A percentile compares a stretch with the other conserved stretches of the same genome.
Conservation (phyloP, 2,113 vertebrate genomes). For the Micromys minutus region DNA sequence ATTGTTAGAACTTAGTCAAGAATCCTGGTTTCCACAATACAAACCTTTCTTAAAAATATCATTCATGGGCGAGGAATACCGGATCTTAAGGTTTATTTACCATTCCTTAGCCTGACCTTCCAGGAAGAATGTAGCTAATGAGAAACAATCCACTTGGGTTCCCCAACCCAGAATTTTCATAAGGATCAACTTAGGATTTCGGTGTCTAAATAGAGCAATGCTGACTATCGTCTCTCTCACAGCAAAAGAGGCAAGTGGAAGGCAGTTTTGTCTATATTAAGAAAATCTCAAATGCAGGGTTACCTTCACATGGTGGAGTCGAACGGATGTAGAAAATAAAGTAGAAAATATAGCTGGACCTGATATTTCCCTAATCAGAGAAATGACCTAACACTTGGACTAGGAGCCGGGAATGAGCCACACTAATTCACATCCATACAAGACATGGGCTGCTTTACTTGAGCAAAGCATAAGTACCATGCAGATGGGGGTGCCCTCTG, state of each 20-base stretch:
- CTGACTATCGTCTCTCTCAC: not conserved
- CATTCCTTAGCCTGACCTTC: constrained; percentile 78
- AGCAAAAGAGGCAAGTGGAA: not conserved
- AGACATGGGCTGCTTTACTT: not conserved
- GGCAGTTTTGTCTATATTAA: constrained; percentile 26
- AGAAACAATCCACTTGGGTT: constrained; percentile 74
- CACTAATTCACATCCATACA: not conserved
- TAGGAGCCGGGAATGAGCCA: not conserved
- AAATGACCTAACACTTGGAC: constrained; percentile 10
- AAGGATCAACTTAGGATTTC: constrained; percentile 64
- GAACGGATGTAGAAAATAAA: not conserved
- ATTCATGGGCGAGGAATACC: constrained; percentile 38
- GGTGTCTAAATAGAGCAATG: constrained; percentile 45
- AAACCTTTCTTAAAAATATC: constrained; percentile 43
- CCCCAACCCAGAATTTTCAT: constrained; percentile 65
- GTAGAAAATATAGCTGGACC: not conserved
- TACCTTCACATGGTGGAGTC: not conserved
- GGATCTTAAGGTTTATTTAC: constrained; percentile 80
- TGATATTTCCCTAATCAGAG: not conserved
- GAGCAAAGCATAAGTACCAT: not conserved
- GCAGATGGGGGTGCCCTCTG: not conserved
- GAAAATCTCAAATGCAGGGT: constrained; percentile 28
- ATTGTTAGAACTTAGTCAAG: not conserved
- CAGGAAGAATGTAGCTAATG: constrained; percentile 79
- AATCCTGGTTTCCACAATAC: not conserved